Evolutionary conservation across 2,797 vertebrate species (phyloP).

Genomic region (Poecilia velifera): DNA sequence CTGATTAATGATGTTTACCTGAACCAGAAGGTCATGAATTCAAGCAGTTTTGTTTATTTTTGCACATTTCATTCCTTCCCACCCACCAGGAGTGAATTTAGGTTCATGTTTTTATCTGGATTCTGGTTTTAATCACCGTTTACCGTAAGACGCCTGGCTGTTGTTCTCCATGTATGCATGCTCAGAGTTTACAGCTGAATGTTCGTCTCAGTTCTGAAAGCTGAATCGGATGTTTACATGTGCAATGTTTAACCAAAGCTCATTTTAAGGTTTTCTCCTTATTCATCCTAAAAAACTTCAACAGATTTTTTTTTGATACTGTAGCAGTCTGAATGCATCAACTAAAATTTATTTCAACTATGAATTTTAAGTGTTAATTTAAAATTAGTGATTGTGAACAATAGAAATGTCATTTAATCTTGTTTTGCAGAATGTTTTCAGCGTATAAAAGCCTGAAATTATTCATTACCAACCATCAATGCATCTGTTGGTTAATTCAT

Average conservation of each 20-base stretch:
- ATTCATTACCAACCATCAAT: neutral
- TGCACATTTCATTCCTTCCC: slow-evolving; percentile 14
- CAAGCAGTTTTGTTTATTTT: slow-evolving; percentile 10
- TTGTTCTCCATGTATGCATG: neutral
- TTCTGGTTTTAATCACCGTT: neutral
- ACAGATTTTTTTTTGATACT: neutral
- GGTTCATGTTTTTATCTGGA: neutral
- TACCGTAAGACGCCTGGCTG: neutral
- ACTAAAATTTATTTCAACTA: neutral
- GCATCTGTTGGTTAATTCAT: neutral
- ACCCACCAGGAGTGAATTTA: neutral
- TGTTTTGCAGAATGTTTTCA: neutral
- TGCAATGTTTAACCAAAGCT: neutral
- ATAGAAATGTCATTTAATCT: neutral
- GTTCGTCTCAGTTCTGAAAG: neutral
- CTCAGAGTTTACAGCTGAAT: neutral
- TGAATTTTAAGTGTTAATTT: neutral
- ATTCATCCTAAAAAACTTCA: neutral
- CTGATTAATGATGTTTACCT: slow-evolving; percentile 10
- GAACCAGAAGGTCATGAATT: neutral
- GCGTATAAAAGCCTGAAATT: neutral
- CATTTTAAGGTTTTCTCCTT: neutral
- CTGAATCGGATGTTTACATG: neutral
- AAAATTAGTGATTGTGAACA: neutral
- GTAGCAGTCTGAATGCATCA: neutral